phyloP scores from a whole-genome alignment of 2,888 invertebrate species.

The Eilema caniola region DNA sequence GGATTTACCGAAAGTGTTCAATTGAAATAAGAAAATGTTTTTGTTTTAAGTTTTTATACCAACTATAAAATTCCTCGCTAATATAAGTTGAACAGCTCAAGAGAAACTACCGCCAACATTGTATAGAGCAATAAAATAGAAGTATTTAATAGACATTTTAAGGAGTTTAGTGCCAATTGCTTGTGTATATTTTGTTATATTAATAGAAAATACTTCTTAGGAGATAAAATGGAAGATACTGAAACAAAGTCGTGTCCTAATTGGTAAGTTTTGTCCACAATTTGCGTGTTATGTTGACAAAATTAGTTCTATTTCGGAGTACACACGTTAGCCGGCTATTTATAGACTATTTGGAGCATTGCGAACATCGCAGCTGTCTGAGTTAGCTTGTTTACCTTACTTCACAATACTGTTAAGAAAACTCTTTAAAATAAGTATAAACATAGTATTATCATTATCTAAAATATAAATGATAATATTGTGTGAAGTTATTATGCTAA shows the following conservation, averaged over 20 bases:
- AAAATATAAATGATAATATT: not conserved
- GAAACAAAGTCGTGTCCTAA: slow-evolving; percentile 81
- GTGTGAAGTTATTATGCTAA: not conserved
- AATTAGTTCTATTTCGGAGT: slow-evolving; percentile 77
- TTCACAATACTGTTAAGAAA: slow-evolving; percentile 22
- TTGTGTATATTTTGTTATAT: slow-evolving; percentile 22
- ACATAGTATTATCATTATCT: not conserved
- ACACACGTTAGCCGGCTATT: slow-evolving; percentile 77
- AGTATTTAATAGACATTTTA: not conserved
- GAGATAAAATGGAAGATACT: slow-evolving; percentile 70
- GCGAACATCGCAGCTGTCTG: slow-evolving; percentile 70
- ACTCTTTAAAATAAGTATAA: not conserved
- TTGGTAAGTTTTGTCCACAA: slow-evolving; percentile 76
- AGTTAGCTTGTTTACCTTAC: slow-evolving; percentile 73
- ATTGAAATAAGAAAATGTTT: slow-evolving; percentile 40
- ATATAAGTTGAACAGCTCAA: slow-evolving; percentile 19
- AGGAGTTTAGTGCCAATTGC: slow-evolving; percentile 11
- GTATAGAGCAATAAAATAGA: slow-evolving; percentile 14
- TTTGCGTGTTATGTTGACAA: slow-evolving; percentile 65
- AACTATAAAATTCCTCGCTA: slow-evolving; percentile 11
- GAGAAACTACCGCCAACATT: slow-evolving; percentile 20
- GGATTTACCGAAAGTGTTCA: slow-evolving; percentile 60
- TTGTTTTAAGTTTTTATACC: slow-evolving; percentile 38
- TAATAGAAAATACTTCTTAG: slow-evolving; percentile 21
- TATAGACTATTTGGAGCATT: slow-evolving; percentile 79